A percentile compares a stretch with the other conserved stretches of the same genome.
Evolutionary conservation across 37 sponge, comb jelly and placozoan species (phyloP).

Genomic region (Mnemiopsis leidyi): DNA sequence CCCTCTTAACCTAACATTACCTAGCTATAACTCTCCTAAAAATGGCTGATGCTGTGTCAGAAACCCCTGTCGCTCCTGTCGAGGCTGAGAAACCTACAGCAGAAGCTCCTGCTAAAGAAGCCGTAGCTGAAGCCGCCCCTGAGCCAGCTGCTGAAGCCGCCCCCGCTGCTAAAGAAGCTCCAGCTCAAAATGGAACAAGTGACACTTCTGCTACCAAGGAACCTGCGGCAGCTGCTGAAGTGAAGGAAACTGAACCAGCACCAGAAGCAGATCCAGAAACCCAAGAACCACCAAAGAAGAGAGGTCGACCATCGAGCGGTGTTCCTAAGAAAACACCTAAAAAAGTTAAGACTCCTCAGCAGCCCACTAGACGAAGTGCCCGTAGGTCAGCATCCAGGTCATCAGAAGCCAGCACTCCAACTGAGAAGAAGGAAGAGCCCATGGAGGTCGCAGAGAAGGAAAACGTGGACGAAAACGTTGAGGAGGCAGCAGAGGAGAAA

Average conservation of each 20-base stretch:
- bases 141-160: not conserved
- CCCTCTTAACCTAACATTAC: not conserved
- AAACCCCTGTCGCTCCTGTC: not conserved
- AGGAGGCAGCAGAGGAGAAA: not conserved
- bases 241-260: not conserved
- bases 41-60: constrained; percentile 20
- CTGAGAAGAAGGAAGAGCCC: not conserved
- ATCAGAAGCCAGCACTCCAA: not conserved
- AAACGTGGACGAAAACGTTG: not conserved
- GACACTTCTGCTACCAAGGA: not conserved
- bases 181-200: not conserved
- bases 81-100: not conserved
- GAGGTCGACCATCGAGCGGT: not conserved
- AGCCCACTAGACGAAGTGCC: constrained; percentile 4
- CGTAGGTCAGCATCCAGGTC: not conserved
- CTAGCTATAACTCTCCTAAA: not conserved
- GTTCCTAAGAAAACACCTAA: not conserved
- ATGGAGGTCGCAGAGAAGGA: not conserved
- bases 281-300: constrained; percentile 2
- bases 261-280: not conserved
- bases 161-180: not conserved
- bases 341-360: not conserved
- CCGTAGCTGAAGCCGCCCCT: not conserved
- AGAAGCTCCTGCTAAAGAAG: not conserved
- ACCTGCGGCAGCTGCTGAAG: not conserved